Evolutionary conservation across 2,113 vertebrate genomes (phyloP).

Genomic region (Micronycteris hirsuta): DNA sequence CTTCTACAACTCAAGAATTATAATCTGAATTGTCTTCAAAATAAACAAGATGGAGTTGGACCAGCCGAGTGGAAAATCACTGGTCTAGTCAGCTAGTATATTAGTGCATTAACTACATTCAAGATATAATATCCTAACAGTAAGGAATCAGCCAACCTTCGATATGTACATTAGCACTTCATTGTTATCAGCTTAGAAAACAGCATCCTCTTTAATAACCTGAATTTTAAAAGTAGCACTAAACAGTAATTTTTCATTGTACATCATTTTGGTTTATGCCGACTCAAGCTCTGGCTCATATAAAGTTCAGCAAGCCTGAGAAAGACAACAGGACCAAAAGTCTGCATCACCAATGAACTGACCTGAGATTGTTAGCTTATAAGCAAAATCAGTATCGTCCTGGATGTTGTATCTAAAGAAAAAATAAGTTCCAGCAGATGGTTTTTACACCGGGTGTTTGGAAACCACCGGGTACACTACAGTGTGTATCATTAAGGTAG

Average conservation of each 20-base stretch:
- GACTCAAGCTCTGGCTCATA: neutral
- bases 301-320: neutral
- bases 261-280: neutral
- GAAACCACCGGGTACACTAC: neutral
- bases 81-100: neutral
- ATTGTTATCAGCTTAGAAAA: constrained; percentile 17
- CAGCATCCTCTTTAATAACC: neutral
- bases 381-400: neutral
- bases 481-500: neutral
- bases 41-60: neutral
- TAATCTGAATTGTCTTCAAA: constrained; percentile 13
- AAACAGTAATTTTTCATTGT: neutral
- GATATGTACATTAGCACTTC: neutral
- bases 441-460: neutral
- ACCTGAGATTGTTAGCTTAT: neutral
- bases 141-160: neutral
- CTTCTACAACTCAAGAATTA: neutral
- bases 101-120: neutral
- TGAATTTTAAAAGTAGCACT: neutral
- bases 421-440: neutral
- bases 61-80: neutral
- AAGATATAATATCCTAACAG: neutral
- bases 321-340: neutral
- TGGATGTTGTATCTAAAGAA: neutral
- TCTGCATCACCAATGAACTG: neutral